phyloP scores from a whole-genome alignment of 2,888 invertebrate genomes.

The Cataglyphis cursor region DNA sequence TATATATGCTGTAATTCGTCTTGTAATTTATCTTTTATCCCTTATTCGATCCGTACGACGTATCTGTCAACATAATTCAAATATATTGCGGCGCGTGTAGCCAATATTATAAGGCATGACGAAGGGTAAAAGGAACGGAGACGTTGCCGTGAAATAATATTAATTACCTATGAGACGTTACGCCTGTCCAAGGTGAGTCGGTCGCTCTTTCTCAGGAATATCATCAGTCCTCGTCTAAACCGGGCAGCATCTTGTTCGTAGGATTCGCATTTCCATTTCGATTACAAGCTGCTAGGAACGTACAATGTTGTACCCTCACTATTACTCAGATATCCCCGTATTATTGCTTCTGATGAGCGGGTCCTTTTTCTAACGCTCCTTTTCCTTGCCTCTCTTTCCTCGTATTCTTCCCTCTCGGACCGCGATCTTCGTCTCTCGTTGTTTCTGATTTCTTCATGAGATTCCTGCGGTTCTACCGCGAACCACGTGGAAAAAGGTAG shows the following conservation, averaged over 20 bases:
- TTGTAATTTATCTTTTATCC: background rate
- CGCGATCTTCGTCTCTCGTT: constrained; percentile 32
- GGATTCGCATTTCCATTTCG: constrained; percentile 59
- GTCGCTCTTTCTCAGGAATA: constrained; percentile 36
- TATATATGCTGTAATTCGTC: constrained; percentile 5
- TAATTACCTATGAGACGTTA: constrained; percentile 45
- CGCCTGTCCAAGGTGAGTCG: constrained; percentile 21
- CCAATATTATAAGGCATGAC: constrained; percentile 31
- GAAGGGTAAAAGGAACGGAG: constrained; percentile 15
- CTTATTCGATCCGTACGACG: constrained; percentile 29
- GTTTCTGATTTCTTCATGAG: constrained; percentile 68
- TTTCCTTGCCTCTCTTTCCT: background rate
- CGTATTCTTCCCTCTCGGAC: background rate
- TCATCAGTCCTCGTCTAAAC: constrained; percentile 33
- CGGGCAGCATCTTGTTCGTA: constrained; percentile 26
- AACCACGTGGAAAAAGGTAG: constrained; percentile 69
- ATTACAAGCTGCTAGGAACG: constrained; percentile 57
- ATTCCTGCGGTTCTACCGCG: constrained; percentile 74
- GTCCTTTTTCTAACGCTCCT: constrained; percentile 28
- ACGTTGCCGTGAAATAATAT: constrained; percentile 50
- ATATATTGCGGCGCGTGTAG: constrained; percentile 25
- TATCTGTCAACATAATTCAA: constrained; percentile 19
- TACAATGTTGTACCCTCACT: constrained; percentile 61
- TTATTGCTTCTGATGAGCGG: constrained; percentile 58
- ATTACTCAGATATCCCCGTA: constrained; percentile 64